Evolutionary conservation across 2,113 vertebrate genomes (phyloP), one percentile per base, ranked within the genome.

Genomic region (Lynx canadensis): DNA sequence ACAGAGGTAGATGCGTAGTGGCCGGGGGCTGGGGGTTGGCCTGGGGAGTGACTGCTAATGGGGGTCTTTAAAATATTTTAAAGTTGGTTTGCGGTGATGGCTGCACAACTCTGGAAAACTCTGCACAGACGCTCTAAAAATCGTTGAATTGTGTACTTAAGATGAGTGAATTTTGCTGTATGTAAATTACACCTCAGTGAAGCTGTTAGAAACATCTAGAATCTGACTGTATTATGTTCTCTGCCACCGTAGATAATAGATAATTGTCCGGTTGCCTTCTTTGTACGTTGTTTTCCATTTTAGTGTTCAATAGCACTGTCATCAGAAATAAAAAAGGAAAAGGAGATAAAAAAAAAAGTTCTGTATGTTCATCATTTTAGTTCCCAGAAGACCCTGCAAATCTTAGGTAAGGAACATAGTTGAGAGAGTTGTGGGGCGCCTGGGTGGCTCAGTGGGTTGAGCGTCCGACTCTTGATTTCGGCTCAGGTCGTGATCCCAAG

Each of bases 341-440:
- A 93, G 16, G 68, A 79, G n/a, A 38, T 71, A 65, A 89, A 94
- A 69, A 85, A 95, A 82, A 93, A 95, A 82, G 91, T 66, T 94
- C 5, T 25, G 19, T 69, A 31, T 93, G 21, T 69, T 93, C 65
- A 45, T 66, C 60, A 15, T 94, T 87, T 94, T 78, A 60, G 80
- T 80, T 91, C 69, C 29, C 76, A 84, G 48, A 84, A 96, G 38
- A 52, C 31, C 52, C 69, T 74, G 25, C 41, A 73, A 94, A 41
- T 66, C 65, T 78, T 92, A 86, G 90, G 65, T 60, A 65, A 89
- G 38, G 36, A 91, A 89, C 83, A 48, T 69, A 69, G 38, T 76
- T 33, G 78, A 55, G 92, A 94, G 91, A 93, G 79, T 80, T 84
- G 9, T 48, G 63, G 57, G 57, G 57, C 57, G 57, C 57, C 21